Base-by-base conservation (phyloP, 2,888 invertebrate genomes). In the Gryllus longicercus region DNA sequence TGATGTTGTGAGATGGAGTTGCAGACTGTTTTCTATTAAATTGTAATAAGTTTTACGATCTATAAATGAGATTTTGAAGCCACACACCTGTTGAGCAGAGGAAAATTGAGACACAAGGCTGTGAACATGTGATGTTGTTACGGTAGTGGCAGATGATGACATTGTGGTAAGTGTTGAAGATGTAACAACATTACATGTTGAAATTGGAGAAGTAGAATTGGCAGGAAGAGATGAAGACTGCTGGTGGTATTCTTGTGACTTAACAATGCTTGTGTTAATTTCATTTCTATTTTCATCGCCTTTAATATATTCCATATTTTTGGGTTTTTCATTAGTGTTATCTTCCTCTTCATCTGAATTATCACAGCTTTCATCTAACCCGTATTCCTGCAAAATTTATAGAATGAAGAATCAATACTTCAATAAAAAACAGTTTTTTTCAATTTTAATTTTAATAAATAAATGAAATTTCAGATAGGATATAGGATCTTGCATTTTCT, bases 341-440 rank as follows among this genome's bases (percentile, higher is more conserved):
- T 81, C 78, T 16, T 83, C 88, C 85, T 90, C 90, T 83, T 90
- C 90, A 77, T 89, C 90, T 0, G 90, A 90, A 84, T 90, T 90
- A 78, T 88, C 91, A 85, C 92, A 93, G 82, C 93, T 93, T 85
- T 94, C 94, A 85, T 94, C 93, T 82, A 94, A 88, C 51, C 93
- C 94, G 84, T 94, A 94, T 86, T 94, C 94, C 89, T 93, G 50
- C 50, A 75, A 76, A 12, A n/a, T 21, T 5, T 38, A 38, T 38
- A 38, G 38, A 38, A 38, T 8, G 8, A 5, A 38, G 8, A 38
- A 5, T 38, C 38, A 8, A 8, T 38, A 38, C 8, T 38, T 38
- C 8, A 38, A 1, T 38, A 8, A 5, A 38, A 5, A 38, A 38
- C 38, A 38, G 8, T 38, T 38, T 38, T 38, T 38, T 38, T n/a